These are phyloP conservation scores for Melozone crissalis DNA, from an alignment of 2,113 vertebrate genomes.

Conservation along the genomic window DNA sequence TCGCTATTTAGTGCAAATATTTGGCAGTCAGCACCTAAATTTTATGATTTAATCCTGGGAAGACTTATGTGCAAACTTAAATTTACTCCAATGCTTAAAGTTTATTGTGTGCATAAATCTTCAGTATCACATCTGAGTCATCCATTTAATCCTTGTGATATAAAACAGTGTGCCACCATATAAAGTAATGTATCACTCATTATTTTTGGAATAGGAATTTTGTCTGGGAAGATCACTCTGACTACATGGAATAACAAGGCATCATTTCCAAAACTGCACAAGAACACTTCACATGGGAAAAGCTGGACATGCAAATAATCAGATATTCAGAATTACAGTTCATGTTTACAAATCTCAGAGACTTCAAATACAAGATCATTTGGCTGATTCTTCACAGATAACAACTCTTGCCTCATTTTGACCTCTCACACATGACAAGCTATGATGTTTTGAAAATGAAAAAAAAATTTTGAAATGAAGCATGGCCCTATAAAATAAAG, in stretches of 20 bases:
- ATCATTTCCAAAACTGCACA: neutral
- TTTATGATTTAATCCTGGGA: neutral
- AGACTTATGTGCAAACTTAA: neutral
- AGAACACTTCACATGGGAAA: neutral
- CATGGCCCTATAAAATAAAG: neutral
- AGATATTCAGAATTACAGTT: neutral
- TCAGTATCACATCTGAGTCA: neutral
- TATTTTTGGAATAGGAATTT: neutral
- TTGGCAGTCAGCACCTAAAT: neutral
- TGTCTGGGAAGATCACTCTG: neutral
- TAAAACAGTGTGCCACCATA: neutral
- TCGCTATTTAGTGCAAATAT: neutral
- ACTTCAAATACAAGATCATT: neutral
- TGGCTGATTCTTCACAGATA: constrained; percentile 12
- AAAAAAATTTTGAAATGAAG: neutral
- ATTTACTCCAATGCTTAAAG: neutral
- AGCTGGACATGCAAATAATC: neutral
- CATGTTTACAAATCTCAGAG: neutral
- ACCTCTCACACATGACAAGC: neutral
- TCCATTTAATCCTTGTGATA: neutral
- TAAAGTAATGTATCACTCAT: neutral
- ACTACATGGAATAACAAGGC: neutral
- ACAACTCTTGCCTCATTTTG: neutral
- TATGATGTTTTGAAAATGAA: neutral
- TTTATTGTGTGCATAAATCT: neutral